These are phyloP conservation scores for Hirtodrosophila duncani DNA, from an alignment of 2,888 invertebrate genomes.

Conservation along the genomic window DNA sequence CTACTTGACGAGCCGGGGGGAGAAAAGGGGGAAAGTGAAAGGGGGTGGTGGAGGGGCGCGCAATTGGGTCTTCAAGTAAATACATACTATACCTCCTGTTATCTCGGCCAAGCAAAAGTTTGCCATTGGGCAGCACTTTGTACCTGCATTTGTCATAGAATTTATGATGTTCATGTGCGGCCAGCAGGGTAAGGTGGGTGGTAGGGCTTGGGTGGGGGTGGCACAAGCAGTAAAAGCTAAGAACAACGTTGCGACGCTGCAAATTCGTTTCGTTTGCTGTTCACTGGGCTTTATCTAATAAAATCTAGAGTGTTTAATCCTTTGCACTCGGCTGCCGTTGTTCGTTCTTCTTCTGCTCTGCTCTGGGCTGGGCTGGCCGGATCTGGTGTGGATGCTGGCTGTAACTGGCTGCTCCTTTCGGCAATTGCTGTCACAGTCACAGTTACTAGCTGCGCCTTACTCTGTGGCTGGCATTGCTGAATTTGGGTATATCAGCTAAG, in stretches of 20 bases:
- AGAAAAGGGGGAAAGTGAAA: no score
- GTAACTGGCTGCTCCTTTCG: not conserved
- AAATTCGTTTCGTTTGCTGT: conserved; percentile 44
- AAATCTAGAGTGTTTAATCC: conserved; percentile 70
- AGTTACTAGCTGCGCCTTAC: not conserved
- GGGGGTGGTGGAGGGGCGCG: not conserved
- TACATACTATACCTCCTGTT: conserved; percentile 5
- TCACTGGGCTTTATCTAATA: conserved; percentile 69
- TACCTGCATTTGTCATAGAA: conserved; percentile 69
- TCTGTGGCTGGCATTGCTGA: not conserved
- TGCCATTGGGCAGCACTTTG: conserved; percentile 42
- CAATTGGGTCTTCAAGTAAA: conserved; percentile 7
- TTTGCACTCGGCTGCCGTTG: conserved; percentile 57
- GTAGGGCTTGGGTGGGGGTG: not conserved
- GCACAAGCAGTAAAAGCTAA: not conserved
- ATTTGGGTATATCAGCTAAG: conserved; percentile 21
- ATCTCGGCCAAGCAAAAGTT: conserved; percentile 46
- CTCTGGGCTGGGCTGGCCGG: conserved; percentile 10
- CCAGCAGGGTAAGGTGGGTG: not conserved
- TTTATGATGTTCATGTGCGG: conserved; percentile 52
- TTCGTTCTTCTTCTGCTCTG: conserved; percentile 24
- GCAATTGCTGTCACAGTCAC: conserved; percentile 8
- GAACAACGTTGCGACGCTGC: conserved; percentile 20
- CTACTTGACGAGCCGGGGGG: no score
- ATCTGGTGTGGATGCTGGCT: not conserved